Evolutionary conservation across 2,888 invertebrate species (phyloP).

Genomic region (Hipparchia sbordonii): DNA sequence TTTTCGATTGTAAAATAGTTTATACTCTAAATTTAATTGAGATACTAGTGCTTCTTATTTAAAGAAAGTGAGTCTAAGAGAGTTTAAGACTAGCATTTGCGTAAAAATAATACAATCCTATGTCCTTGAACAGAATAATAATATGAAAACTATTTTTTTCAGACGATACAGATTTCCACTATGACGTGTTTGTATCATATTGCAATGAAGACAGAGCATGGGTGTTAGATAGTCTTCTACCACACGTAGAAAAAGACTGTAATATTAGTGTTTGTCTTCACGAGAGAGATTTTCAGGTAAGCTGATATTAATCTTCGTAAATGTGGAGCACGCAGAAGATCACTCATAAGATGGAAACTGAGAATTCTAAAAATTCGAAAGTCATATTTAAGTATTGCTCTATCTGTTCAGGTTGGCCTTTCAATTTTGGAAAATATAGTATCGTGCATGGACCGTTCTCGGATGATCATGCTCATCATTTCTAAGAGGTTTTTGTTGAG

Average conservation of each 20-base stretch:
- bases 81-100: no score
- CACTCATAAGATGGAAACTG: no score
- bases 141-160: constrained; percentile 36
- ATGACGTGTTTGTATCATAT: constrained; percentile 88
- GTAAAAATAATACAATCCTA: no score
- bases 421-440: constrained; percentile 88
- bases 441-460: constrained; percentile 86
- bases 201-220: constrained; percentile 85
- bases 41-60: no score
- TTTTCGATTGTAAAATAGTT: no score
- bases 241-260: constrained; percentile 83
- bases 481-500: constrained; percentile 85
- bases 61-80: no score
- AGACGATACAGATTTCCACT: constrained; percentile 70
- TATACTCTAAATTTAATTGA: no score
- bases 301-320: neutral
- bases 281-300: constrained; percentile 87
- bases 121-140: neutral
- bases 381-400: no score
- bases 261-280: constrained; percentile 86
- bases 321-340: no score
- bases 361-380: neutral
- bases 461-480: constrained; percentile 84
- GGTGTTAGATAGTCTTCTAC: constrained; percentile 85
- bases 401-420: constrained; percentile 79